Conservation (phyloP, 1,140 invertebrate species). For the Eumeta japonica region DNA sequence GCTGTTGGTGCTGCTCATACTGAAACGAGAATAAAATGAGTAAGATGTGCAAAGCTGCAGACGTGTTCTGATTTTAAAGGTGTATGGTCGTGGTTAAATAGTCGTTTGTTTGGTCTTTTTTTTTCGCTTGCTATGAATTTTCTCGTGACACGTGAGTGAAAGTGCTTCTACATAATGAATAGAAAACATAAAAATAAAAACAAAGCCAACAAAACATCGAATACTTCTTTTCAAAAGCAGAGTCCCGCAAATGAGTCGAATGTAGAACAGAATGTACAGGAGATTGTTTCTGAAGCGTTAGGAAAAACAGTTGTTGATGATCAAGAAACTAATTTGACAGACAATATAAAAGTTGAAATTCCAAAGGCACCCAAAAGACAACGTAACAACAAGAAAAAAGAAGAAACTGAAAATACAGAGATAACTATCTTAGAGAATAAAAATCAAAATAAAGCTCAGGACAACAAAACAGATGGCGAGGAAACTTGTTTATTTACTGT, state of each 20-base stretch:
- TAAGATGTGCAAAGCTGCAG: conserved; percentile 31
- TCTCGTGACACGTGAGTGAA: conserved; percentile 11
- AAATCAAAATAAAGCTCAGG: too few species aligned
- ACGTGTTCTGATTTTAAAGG: conserved; percentile 22
- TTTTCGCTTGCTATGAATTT: too few species aligned
- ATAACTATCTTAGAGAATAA: too few species aligned
- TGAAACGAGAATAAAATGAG: conserved; percentile 39
- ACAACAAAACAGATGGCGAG: too few species aligned
- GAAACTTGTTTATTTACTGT: too few species aligned
- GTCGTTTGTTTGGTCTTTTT: too few species aligned
- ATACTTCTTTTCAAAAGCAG: conserved; percentile 12
- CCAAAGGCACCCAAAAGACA: conserved; percentile 46
- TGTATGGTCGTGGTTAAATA: conserved; percentile 13
- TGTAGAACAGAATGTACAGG: conserved; percentile 17
- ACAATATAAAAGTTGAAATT: conserved; percentile 15
- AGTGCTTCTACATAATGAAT: conserved; percentile 6
- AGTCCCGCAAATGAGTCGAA: too few species aligned
- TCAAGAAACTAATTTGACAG: conserved; percentile 9
- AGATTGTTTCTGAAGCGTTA: conserved; percentile 21
- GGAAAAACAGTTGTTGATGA: conserved; percentile 10
- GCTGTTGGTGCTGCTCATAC: too few species aligned
- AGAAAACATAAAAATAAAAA: conserved; percentile 44
- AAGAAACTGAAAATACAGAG: too few species aligned
- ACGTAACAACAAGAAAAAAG: conserved; percentile 40
- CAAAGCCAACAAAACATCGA: conserved; percentile 19